Evolutionary conservation across 2,888 invertebrate genomes (phyloP).

Genomic region (Ophonus ardosiacus): DNA sequence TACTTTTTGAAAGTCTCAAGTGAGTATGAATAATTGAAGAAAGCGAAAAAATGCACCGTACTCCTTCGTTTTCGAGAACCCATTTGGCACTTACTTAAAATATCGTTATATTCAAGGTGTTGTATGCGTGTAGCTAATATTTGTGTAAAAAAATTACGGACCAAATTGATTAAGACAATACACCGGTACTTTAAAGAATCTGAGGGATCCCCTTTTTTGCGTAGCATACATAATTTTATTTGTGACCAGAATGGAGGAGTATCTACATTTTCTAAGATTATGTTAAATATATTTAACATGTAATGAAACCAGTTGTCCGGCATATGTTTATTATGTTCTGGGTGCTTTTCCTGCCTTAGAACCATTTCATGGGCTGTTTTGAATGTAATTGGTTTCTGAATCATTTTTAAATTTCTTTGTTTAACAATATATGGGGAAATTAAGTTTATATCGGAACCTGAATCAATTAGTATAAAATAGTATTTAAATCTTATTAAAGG

Average conservation of each 20-base stretch:
- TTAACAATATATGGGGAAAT: too few species aligned
- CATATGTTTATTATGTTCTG: background rate
- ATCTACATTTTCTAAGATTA: background rate
- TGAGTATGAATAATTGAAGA: background rate
- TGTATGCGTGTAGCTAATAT: background rate
- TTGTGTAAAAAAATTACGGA: background rate
- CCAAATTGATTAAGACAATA: background rate
- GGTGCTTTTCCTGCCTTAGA: background rate
- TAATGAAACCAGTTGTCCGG: background rate
- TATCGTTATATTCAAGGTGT: background rate
- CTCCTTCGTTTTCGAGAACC: background rate
- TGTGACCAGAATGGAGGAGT: background rate
- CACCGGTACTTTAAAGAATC: background rate
- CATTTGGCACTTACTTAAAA: background rate
- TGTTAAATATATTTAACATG: background rate
- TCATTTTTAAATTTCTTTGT: too few species aligned
- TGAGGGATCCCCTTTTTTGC: background rate
- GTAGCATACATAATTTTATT: background rate
- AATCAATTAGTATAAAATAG: too few species aligned
- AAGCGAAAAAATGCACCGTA: background rate
- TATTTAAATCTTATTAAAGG: too few species aligned
- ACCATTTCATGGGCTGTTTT: too few species aligned
- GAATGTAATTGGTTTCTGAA: too few species aligned
- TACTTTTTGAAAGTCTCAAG: constrained; percentile 3
- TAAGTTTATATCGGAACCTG: too few species aligned